Conservation (phyloP, 2,113 vertebrate genomes). For the Pipra filicauda region DNA sequence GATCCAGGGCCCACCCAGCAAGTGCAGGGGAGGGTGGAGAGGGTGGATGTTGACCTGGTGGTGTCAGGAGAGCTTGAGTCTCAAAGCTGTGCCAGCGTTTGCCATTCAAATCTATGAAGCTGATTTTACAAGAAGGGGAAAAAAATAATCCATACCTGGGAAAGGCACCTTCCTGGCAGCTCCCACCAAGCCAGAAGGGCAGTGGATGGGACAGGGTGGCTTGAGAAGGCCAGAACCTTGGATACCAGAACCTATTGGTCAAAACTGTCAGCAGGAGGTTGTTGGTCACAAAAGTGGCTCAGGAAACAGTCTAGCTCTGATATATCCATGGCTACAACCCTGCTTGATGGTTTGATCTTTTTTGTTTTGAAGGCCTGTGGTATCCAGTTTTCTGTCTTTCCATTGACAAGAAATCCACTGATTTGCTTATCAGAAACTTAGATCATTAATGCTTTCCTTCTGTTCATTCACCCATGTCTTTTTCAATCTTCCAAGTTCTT, state of each 20-base stretch:
- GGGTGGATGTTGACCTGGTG: accelerated
- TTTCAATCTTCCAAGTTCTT: background rate
- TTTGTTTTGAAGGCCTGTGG: background rate
- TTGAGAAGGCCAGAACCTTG: background rate
- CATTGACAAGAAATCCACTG: background rate
- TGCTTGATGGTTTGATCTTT: background rate
- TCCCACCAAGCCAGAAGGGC: background rate
- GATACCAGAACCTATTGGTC: background rate
- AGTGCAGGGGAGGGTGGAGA: background rate
- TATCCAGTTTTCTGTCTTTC: background rate
- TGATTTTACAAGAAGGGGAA: background rate
- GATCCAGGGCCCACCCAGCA: background rate
- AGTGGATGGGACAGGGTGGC: background rate
- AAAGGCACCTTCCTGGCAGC: background rate
- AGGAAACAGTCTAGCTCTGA: background rate
- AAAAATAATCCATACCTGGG: background rate
- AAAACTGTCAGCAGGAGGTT: background rate
- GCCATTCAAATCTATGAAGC: background rate
- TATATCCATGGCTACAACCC: background rate
- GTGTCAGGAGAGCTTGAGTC: background rate
- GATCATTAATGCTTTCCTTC: background rate
- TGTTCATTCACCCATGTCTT: background rate
- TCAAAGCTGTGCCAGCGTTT: accelerated
- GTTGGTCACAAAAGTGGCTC: background rate
- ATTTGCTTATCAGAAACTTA: background rate